A percentile compares a stretch with the other conserved stretches of the same genome.
Evolutionary conservation across 2,113 vertebrate genomes (phyloP).

Genomic region (Chaetodon trifascialis): DNA sequence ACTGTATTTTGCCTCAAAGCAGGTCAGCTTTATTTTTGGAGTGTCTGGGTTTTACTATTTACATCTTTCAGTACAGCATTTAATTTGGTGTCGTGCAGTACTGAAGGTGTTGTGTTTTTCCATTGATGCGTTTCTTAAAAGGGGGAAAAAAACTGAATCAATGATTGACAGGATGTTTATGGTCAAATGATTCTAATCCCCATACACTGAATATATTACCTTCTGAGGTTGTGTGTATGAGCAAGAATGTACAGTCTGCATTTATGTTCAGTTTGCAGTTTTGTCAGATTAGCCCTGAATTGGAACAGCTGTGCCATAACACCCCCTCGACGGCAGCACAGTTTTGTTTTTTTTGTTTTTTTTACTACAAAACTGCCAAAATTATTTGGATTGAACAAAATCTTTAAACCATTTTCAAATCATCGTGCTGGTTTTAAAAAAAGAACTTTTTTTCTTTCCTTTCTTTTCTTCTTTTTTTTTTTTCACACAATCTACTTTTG

Average conservation of each 20-base stretch:
- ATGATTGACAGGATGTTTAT: not conserved
- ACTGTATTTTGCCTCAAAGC: not conserved
- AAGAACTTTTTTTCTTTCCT: not conserved
- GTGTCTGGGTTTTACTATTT: slow-evolving; percentile 3
- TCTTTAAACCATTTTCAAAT: slow-evolving; percentile 34
- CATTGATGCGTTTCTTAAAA: not conserved
- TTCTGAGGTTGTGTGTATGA: not conserved
- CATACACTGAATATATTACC: not conserved
- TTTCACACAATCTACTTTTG: not conserved
- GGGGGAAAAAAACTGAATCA: not conserved
- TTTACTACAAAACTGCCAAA: slow-evolving; percentile 29
- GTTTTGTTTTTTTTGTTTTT: not conserved
- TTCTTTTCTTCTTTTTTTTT: not conserved
- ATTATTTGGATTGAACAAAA: slow-evolving; percentile 34
- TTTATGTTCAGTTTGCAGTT: slow-evolving; percentile 7
- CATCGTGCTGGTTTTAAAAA: slow-evolving; percentile 7
- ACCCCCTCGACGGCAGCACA: slow-evolving; percentile 1
- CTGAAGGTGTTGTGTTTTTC: slow-evolving; percentile 2
- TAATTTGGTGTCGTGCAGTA: not conserved
- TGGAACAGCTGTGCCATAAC: slow-evolving; percentile 38
- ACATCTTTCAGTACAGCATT: not conserved
- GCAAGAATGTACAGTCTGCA: not conserved
- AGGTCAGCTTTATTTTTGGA: slow-evolving; percentile 20
- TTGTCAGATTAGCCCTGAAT: slow-evolving; percentile 25
- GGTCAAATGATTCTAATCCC: not conserved